These are phyloP conservation scores for Ornithorhynchus anatinus DNA, from an alignment of 2,113 vertebrate genomes.

Conservation along the genomic window DNA sequence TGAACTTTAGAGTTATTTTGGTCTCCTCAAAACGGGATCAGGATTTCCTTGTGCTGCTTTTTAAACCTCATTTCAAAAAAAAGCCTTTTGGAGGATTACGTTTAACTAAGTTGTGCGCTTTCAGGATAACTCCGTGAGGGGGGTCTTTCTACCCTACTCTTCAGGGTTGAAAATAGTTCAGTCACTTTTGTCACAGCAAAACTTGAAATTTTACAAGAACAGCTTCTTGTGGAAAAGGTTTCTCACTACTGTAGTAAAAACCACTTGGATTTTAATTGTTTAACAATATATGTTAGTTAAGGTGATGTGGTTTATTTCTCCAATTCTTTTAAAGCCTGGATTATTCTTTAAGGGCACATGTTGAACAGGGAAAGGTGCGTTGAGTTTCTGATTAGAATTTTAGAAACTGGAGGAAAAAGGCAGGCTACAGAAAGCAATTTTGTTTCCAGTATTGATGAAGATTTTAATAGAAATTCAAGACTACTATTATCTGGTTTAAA, in stretches of 20 bases:
- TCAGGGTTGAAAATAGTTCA: slow-evolving; percentile 46
- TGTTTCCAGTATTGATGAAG: too few species aligned
- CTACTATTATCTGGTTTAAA: too few species aligned
- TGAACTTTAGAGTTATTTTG: slow-evolving; percentile 24
- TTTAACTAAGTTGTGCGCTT: slow-evolving; percentile 48
- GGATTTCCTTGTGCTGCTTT: not conserved
- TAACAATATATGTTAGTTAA: too few species aligned
- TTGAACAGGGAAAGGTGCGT: not conserved
- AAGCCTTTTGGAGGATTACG: slow-evolving; percentile 16
- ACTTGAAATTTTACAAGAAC: slow-evolving; percentile 17
- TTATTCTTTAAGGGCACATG: slow-evolving; percentile 38
- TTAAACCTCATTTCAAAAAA: slow-evolving; percentile 2
- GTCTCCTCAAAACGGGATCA: slow-evolving; percentile 33
- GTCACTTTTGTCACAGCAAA: slow-evolving; percentile 33
- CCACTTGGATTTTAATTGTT: too few species aligned
- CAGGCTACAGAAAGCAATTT: too few species aligned
- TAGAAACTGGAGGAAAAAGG: too few species aligned
- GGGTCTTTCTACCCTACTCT: slow-evolving; percentile 33
- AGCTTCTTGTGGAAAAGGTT: slow-evolving; percentile 27
- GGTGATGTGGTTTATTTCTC: slow-evolving; percentile 46
- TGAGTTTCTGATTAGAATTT: not conserved
- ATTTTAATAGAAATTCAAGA: too few species aligned
- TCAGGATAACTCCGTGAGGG: not conserved
- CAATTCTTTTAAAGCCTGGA: slow-evolving; percentile 53
- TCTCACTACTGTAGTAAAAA: too few species aligned